These are phyloP conservation scores for Bungarus multicinctus DNA, from an alignment of 2,113 vertebrate genomes.

Conservation along the genomic window DNA sequence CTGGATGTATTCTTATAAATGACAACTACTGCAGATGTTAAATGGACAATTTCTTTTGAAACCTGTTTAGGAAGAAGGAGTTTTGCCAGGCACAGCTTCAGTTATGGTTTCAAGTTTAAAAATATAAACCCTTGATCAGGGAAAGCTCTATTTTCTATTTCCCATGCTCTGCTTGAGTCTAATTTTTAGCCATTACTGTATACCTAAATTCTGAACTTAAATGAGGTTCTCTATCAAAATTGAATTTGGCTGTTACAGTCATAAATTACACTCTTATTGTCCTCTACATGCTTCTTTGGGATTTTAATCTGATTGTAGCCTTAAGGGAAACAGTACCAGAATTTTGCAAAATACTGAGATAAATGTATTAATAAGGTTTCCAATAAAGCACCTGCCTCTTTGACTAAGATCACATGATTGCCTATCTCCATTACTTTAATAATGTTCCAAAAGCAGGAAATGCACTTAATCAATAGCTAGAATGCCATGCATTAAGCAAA, in stretches of 20 bases:
- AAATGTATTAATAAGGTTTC: slow-evolving; percentile 3
- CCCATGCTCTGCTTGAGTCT: background rate
- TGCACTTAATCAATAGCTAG: slow-evolving; percentile 10
- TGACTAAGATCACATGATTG: background rate
- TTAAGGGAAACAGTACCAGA: background rate
- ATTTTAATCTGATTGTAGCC: slow-evolving; percentile 6
- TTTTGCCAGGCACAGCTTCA: background rate
- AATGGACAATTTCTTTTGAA: background rate
- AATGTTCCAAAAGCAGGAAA: slow-evolving; percentile 24
- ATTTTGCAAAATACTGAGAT: background rate
- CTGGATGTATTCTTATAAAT: background rate
- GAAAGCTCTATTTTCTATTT: background rate
- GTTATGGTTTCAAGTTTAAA: background rate
- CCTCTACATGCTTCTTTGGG: background rate
- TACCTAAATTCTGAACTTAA: slow-evolving; percentile 1
- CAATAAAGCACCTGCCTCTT: background rate
- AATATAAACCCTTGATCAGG: background rate
- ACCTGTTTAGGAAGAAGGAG: background rate
- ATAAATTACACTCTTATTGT: slow-evolving; percentile 11
- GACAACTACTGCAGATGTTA: background rate
- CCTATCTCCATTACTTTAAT: slow-evolving; percentile 7
- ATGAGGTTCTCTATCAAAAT: background rate
- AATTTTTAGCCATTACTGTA: background rate
- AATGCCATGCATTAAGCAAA: slow-evolving; percentile 26
- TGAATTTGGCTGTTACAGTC: background rate